phyloP scores from a whole-genome alignment of 2,888 invertebrate species.

The Lasioglossum zephyrum region DNA sequence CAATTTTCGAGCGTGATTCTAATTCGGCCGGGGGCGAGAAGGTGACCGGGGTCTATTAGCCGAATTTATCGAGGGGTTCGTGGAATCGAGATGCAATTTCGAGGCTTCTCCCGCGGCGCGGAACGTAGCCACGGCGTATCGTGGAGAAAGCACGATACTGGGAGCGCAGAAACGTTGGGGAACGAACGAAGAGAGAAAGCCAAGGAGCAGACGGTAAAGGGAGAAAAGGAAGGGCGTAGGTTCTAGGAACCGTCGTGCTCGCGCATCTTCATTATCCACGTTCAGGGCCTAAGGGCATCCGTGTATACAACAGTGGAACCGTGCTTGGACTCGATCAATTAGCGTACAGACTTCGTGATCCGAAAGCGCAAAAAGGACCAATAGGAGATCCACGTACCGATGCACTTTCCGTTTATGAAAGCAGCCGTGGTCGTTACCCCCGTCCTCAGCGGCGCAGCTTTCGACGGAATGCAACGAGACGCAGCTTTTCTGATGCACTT shows the following conservation, averaged over 20 bases:
- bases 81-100: slow-evolving; percentile 50
- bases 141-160: slow-evolving; percentile 17
- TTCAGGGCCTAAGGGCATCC: slow-evolving; percentile 68
- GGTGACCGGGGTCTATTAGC: slow-evolving; percentile 61
- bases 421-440: slow-evolving; percentile 35
- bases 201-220: slow-evolving; percentile 11
- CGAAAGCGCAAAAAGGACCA: slow-evolving; percentile 70
- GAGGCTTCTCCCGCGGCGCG: slow-evolving; percentile 48
- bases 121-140: slow-evolving; percentile 16
- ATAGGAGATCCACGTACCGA: slow-evolving; percentile 71
- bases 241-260: slow-evolving; percentile 78
- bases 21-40: slow-evolving; percentile 35
- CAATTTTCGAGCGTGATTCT: slow-evolving; percentile 39
- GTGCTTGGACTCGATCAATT: slow-evolving; percentile 79
- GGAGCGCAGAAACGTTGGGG: slow-evolving; percentile 24
- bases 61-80: slow-evolving; percentile 66
- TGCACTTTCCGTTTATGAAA: slow-evolving; percentile 73
- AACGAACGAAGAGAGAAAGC: slow-evolving; percentile 31
- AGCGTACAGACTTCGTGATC: slow-evolving; percentile 74
- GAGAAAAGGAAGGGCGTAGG: slow-evolving; percentile 41
- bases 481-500: background rate
- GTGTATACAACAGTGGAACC: slow-evolving; percentile 70
- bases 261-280: slow-evolving; percentile 80
- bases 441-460: background rate
- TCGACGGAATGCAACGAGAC: background rate